These are phyloP conservation scores for Griposia aprilina DNA, from an alignment of 2,888 invertebrate species.

Conservation along the genomic window DNA sequence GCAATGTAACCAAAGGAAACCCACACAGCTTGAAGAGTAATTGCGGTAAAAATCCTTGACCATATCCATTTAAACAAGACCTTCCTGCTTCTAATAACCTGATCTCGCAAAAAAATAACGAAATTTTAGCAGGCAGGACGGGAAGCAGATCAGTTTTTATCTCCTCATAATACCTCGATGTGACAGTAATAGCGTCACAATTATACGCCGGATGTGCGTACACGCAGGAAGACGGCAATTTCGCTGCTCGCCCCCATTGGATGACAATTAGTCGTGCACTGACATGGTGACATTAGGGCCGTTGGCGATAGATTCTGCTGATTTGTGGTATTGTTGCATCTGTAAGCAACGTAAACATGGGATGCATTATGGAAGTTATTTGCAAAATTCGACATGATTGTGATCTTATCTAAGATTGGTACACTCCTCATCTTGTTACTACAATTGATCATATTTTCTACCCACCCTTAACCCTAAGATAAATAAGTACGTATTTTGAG, in stretches of 20 bases:
- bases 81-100: constrained; percentile 41
- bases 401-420: background rate
- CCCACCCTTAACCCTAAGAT: background rate
- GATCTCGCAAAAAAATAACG: constrained; percentile 48
- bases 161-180: constrained; percentile 49
- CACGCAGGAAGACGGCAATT: constrained; percentile 76
- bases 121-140: constrained; percentile 41
- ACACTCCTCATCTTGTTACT: background rate
- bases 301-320: constrained; percentile 14
- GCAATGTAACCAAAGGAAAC: background rate
- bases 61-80: constrained; percentile 35
- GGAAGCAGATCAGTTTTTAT: constrained; percentile 55
- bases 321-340: constrained; percentile 5
- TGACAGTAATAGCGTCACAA: constrained; percentile 57
- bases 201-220: constrained; percentile 63
- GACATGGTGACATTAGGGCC: constrained; percentile 41
- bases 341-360: background rate
- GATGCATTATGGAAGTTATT: background rate
- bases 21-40: constrained; percentile 8
- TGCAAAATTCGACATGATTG: background rate
- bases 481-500: background rate
- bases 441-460: background rate
- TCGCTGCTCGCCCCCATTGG: constrained; percentile 67
- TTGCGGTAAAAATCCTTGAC: constrained; percentile 25
- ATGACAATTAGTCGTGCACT: constrained; percentile 67